Base-by-base conservation (phyloP, 2,888 invertebrate species). In the Enoplolaimus lenunculus region DNA sequence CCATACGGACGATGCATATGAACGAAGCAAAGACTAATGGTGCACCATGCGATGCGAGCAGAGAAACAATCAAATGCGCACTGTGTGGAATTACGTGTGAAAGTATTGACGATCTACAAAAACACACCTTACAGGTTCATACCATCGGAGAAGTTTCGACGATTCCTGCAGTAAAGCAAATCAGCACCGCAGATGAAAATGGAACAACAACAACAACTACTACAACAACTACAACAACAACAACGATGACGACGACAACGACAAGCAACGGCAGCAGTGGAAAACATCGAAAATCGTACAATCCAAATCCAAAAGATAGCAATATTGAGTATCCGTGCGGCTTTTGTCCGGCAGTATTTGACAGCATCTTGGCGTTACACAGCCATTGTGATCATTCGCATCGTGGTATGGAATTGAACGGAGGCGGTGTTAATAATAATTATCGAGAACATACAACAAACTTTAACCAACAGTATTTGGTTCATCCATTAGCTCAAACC, bases 71-170 rank as follows among this genome's bases (percentile, higher is more conserved):
- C n/a, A 35, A n/a, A 7, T 57, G 76, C 31, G 74, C 76, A 28
- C 79, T 81, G 1, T 81, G 81, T 75, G 79, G 79, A 66, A 77
- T 78, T 69, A 28, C 2, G 2, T 72, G 69, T 68, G 28, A 16
- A 59, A 45, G 31, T 67, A 30, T 71, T 28, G 71, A 29, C 29
- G 16, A 34, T 28, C 35, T 72, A 68, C 73, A 72, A 60, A 60
- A 26, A 29, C 73, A 72, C 62, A 72, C 73, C n/a, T 62, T 72
- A n/a, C 2, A 62, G n/a, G 21, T 16, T 1, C 71, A 71, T 31
- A 16, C 69, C 29, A 33, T 70, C 31, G 29, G 29, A 33, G 71
- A 70, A 28, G 21, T 33, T 21, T 29, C 28, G 21, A 3, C n/a
- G 3, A 13, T 7, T 7, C 16, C 28, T 62, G 26, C 7, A 29